These are phyloP conservation scores for Palythoa grandiflora DNA, from an alignment of 92 coral and sea anemone species.

Conservation along the genomic window DNA sequence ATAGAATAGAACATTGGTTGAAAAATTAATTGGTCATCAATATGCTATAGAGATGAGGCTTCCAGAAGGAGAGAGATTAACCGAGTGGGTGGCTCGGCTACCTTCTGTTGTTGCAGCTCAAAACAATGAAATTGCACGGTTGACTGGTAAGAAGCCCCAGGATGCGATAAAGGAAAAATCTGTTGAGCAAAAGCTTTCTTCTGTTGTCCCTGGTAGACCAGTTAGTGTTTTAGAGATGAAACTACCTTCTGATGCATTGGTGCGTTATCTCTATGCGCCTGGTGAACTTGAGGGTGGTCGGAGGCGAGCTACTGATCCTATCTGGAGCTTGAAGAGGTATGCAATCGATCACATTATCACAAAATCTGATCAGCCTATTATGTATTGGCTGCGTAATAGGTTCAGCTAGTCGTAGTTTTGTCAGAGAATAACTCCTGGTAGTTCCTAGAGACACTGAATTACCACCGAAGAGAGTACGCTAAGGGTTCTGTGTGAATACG, in stretches of 20 bases:
- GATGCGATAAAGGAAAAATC: not conserved
- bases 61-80: not conserved
- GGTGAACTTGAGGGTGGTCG: not conserved
- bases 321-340: not conserved
- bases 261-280: not conserved
- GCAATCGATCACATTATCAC: not conserved
- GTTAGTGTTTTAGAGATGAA: not conserved
- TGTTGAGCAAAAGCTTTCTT: not conserved
- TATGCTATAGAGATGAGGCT: conserved; percentile 37
- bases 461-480: not conserved
- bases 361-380: not conserved
- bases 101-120: conserved; percentile 29
- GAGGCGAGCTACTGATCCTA: not conserved
- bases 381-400: not conserved
- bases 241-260: not conserved
- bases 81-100: conserved; percentile 38
- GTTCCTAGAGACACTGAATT: not conserved
- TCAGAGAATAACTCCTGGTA: not conserved
- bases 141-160: conserved; percentile 15
- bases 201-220: not conserved
- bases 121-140: not conserved
- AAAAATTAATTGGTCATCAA: conserved; percentile 15
- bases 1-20: conserved; percentile 15
- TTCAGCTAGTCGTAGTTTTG: not conserved
- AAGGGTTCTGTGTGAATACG: not conserved